Evolutionary conservation across 1,140 invertebrate species (phyloP), one percentile per base, ranked within the genome.

Genomic region (Drosophila novamexicana): DNA sequence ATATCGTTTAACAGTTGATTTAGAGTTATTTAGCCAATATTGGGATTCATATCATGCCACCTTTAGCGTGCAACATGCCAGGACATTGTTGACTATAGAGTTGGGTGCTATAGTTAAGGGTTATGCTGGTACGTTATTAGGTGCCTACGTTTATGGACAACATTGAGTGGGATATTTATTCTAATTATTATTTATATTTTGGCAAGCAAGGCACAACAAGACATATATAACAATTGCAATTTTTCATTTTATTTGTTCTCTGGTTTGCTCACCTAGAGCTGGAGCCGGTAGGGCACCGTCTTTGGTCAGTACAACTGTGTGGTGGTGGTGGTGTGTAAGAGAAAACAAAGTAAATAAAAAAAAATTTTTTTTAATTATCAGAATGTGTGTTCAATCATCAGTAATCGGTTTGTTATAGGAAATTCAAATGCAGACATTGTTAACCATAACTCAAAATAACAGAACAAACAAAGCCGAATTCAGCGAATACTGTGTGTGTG

Each of bases 241-340:
- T 75, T 67, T 64, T 39, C 36, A 68, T 59, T 63, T 63, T 47
- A 72, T 76, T 76, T 63, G 73, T 57, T 70, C 62, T 71, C 45
- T 75, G 62, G 64, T 80, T 83, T 75, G 84, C 93, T 93, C 94
- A 94, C 93, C 94, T 95, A 95, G 94, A 95, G 95, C 95, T 93
- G 95, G 93, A 93, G 94, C 95, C 93, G 94, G 94, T 93, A 95
- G 94, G 93, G 94, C 94, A 95, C 95, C 95, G 93, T 95, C 95
- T 95, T 95, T 95, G 95, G 95, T 94, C 94, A 95, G 95, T 94
- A 95, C 94, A 94, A 95, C 95, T 95, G 94, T 90, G 71, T 77
- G 71, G 75, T 76, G 66, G 71, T 77, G 71, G 75, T 76, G 66
- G 76, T 82, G 72, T 82, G 72, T 90, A 79, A 90, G 70, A 81